These are phyloP conservation scores for Melolontha melolontha DNA, from an alignment of 2,888 invertebrate genomes.

Conservation along the genomic window DNA sequence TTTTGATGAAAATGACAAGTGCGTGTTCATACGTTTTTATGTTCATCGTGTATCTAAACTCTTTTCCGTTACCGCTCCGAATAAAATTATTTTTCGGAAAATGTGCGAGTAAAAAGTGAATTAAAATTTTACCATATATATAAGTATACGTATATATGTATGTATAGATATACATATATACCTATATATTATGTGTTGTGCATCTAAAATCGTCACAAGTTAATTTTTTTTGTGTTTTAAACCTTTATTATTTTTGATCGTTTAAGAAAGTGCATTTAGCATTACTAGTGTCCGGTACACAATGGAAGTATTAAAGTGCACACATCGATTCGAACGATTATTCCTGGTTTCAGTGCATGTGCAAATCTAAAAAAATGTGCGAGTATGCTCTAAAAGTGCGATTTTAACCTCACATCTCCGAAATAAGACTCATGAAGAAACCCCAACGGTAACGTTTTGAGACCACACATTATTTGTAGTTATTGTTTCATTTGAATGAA, in stretches of 20 bases:
- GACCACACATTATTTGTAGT: slow-evolving; percentile 45
- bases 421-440: slow-evolving; percentile 51
- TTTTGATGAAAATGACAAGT: slow-evolving; percentile 57
- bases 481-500: slow-evolving; percentile 29
- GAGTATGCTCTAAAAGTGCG: slow-evolving; percentile 30
- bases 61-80: slow-evolving; percentile 15
- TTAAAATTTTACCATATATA: too few relatives aligned
- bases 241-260: too few relatives aligned
- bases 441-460: slow-evolving; percentile 55
- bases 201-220: too few relatives aligned
- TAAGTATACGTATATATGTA: too few relatives aligned
- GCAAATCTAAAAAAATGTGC: slow-evolving; percentile 4
- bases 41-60: slow-evolving; percentile 16
- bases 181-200: too few relatives aligned
- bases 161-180: too few relatives aligned
- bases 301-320: too few relatives aligned
- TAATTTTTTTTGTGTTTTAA: too few relatives aligned
- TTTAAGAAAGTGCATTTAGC: too few relatives aligned
- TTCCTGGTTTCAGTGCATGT: too few relatives aligned
- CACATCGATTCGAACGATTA: too few relatives aligned
- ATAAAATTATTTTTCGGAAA: not conserved
- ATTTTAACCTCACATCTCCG: slow-evolving; percentile 37
- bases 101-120: not conserved
- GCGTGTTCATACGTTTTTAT: slow-evolving; percentile 48
- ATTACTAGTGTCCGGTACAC: too few relatives aligned